Evolutionary conservation across 1,140 invertebrate genomes (phyloP), one percentile per base, ranked within the genome.

Genomic region (Liolophura sinensis): DNA sequence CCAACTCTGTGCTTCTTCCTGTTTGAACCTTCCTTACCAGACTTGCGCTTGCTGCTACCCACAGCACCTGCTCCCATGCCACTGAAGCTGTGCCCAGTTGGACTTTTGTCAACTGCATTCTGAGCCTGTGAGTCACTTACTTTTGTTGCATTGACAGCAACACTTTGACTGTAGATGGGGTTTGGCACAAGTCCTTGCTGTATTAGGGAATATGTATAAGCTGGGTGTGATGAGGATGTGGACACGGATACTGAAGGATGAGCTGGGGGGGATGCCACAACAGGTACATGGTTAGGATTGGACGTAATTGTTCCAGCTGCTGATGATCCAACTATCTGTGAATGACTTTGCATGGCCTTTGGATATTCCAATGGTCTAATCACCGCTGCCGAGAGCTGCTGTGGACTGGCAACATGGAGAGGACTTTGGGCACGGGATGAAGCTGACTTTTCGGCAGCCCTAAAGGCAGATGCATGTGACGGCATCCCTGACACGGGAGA

Each of bases 121-220:
- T 40, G 31, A 40, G 31, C 9, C 31, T 40, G 3, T 5, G 31
- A 40, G 31, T 40, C 31, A 40, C 31, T 40, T 9, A 40, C 31
- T 40, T 40, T 40, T 40, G 31, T 40, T 40, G 31, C 31, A 40
- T 40, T 40, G 3, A 74, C 55, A 54, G 73, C 70, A 25, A 48
- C 18, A 16, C 62, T 49, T 22, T 78, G 77, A 40, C 74, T 81
- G 72, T 86, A 85, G 54, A 85, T 79, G 27, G 84, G 83, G 65
- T 86, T 85, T 52, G 85, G 83, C 48, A 86, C 82, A 40, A 86
- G 76, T 18, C 85, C 85, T 69, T 86, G 84, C 65, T 85, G 83
- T 63, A 86, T 85, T 40, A 86, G 73, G 69, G 77, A 82, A 65
- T 81, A 71, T 31, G 74, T 48, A n/a, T 50, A 54, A 77, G 59